These are phyloP conservation scores for Setipinna tenuifilis DNA, from an alignment of 2,797 vertebrate species.

Conservation along the genomic window DNA sequence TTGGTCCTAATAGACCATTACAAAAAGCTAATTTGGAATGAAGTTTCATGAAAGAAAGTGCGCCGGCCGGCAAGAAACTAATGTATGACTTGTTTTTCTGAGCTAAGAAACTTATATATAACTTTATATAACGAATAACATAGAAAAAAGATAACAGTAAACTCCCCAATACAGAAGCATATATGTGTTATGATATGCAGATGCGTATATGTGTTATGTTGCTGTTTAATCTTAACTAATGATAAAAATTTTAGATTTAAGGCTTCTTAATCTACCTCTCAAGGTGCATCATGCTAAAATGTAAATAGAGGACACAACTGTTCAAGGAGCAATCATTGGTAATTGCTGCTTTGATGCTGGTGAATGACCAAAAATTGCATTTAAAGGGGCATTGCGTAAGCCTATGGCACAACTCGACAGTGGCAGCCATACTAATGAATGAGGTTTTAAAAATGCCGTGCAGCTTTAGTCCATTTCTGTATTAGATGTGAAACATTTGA, in stretches of 20 bases:
- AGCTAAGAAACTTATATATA: neutral
- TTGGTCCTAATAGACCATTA: neutral
- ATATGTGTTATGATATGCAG: neutral
- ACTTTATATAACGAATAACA: neutral
- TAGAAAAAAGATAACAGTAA: too few relatives aligned
- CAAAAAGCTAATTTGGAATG: neutral
- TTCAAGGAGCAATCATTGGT: neutral
- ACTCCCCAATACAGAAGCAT: too few relatives aligned
- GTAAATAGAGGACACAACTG: neutral
- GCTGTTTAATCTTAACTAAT: too few relatives aligned
- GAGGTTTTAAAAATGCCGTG: neutral
- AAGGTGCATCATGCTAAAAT: too few relatives aligned
- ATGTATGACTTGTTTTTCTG: neutral
- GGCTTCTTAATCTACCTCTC: too few relatives aligned
- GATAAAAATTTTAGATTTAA: too few relatives aligned
- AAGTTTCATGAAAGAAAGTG: neutral
- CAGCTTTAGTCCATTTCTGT: neutral
- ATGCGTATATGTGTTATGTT: neutral
- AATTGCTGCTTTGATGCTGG: neutral
- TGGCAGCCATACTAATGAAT: too few relatives aligned
- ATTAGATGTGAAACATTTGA: neutral
- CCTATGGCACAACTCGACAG: neutral
- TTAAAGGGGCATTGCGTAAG: neutral
- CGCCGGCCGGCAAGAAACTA: neutral
- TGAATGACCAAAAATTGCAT: neutral